phyloP scores from a whole-genome alignment of 2,888 invertebrate genomes.

The Hypselothyrea guttata region DNA sequence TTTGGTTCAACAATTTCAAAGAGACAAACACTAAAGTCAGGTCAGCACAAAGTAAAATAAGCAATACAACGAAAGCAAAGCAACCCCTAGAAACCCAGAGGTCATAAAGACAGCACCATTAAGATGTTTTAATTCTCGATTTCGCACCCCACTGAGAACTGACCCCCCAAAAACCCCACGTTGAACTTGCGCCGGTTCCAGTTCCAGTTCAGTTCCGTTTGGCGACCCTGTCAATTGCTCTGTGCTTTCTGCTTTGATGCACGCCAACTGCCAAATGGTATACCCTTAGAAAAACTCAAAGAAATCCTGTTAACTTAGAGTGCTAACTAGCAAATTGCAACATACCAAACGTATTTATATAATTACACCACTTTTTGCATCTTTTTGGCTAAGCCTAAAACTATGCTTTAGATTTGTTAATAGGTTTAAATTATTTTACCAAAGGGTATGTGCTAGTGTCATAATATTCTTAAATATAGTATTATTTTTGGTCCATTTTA shows the following conservation, averaged over 20 bases:
- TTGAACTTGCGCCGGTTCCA: constrained; percentile 5
- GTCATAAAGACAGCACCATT: constrained; percentile 71
- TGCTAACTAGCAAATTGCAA: not conserved
- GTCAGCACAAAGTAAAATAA: no score
- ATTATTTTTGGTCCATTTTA: constrained; percentile 26
- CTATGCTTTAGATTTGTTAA: no score
- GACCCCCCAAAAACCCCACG: constrained; percentile 34
- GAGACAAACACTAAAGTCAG: no score
- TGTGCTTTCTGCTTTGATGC: constrained; percentile 52
- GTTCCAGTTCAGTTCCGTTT: constrained; percentile 33
- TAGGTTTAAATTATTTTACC: no score
- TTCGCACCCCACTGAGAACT: constrained; percentile 69
- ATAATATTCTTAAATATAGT: not conserved
- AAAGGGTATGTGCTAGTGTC: constrained; percentile 5
- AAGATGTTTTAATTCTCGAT: constrained; percentile 78
- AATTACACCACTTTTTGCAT: not conserved
- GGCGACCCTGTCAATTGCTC: constrained; percentile 58
- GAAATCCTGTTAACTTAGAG: no score
- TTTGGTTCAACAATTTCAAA: constrained; percentile 7
- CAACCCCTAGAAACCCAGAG: constrained; percentile 30
- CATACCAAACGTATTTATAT: not conserved
- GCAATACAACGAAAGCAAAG: constrained; percentile 8
- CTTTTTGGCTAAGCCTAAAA: no score
- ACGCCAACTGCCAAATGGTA: constrained; percentile 19
- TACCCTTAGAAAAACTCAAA: no score